Conservation (phyloP, 23 tunicate species). For the Ascidia mentula region DNA sequence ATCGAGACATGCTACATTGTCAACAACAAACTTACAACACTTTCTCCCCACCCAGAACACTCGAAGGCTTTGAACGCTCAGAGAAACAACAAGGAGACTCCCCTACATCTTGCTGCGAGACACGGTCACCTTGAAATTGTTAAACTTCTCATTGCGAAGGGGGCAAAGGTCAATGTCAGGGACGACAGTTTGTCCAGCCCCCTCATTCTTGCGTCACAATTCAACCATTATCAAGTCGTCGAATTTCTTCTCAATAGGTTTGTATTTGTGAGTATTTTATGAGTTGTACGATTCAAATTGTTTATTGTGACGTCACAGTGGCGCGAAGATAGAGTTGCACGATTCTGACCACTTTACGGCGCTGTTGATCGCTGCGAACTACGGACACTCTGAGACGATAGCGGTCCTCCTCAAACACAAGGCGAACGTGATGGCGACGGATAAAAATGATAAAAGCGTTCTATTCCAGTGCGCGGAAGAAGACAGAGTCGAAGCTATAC, state of each 20-base stretch:
- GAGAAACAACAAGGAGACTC: conserved; percentile 66
- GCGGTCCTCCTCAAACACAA: conserved; percentile 53
- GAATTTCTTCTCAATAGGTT: conserved; percentile 54
- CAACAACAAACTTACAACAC: too few relatives aligned
- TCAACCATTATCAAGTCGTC: conserved; percentile 56
- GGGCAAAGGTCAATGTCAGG: conserved; percentile 61
- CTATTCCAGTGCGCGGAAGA: conserved; percentile 85
- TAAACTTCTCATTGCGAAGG: conserved; percentile 44
- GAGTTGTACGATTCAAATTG: background rate
- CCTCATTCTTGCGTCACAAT: conserved; percentile 74
- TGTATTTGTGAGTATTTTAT: background rate
- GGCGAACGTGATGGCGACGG: conserved; percentile 80
- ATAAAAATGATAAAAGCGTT: conserved; percentile 75
- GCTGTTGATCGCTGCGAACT: conserved; percentile 81
- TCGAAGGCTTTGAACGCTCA: conserved; percentile 30
- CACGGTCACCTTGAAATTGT: conserved; percentile 78
- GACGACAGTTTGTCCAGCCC: conserved; percentile 71
- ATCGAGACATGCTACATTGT: too few relatives aligned
- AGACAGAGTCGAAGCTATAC: conserved; percentile 67
- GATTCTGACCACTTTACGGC: conserved; percentile 84
- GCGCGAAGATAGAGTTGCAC: conserved; percentile 69
- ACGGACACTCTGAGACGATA: conserved; percentile 81
- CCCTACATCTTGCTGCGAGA: conserved; percentile 76
- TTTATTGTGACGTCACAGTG: conserved; percentile 39
- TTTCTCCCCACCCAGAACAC: conserved; percentile 31